These are phyloP conservation scores for Chrysolina oricalcia DNA, from an alignment of 2,888 invertebrate genomes.

Conservation along the genomic window DNA sequence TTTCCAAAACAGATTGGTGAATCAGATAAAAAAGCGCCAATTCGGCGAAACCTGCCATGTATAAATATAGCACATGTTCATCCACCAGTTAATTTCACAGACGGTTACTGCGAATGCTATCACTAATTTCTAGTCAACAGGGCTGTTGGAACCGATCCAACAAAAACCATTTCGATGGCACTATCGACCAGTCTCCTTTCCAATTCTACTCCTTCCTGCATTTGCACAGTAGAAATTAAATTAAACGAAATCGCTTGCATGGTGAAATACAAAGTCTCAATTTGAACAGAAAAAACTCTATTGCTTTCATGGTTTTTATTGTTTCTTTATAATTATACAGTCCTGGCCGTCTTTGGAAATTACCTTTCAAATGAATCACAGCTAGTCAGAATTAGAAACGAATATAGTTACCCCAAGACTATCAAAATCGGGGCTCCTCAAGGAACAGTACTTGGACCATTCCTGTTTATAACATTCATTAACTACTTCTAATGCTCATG, in stretches of 20 bases:
- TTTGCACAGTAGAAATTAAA: background rate
- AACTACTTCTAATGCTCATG: too few species aligned
- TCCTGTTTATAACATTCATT: too few species aligned
- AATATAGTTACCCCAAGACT: too few species aligned
- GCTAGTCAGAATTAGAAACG: too few species aligned
- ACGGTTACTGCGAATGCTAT: conserved; percentile 11
- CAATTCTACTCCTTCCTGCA: background rate
- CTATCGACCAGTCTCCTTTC: background rate
- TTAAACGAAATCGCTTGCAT: background rate
- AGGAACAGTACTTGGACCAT: too few species aligned
- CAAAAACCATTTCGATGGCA: background rate
- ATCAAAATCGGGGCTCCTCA: too few species aligned
- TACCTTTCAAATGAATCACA: too few species aligned
- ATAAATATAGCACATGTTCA: conserved; percentile 11
- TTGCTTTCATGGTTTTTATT: too few species aligned
- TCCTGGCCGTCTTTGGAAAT: too few species aligned
- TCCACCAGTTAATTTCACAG: conserved; percentile 2
- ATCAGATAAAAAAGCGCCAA: conserved; percentile 1
- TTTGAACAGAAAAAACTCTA: too few species aligned
- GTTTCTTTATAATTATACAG: too few species aligned
- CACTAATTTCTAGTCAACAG: conserved; percentile 24
- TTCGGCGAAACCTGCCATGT: conserved; percentile 3
- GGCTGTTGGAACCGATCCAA: conserved; percentile 27
- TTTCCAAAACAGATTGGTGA: conserved; percentile 10
- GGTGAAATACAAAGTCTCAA: too few species aligned